phyloP scores from a whole-genome alignment of 64 coral and sea anemone genomes.

The Exaiptasia diaphana region DNA sequence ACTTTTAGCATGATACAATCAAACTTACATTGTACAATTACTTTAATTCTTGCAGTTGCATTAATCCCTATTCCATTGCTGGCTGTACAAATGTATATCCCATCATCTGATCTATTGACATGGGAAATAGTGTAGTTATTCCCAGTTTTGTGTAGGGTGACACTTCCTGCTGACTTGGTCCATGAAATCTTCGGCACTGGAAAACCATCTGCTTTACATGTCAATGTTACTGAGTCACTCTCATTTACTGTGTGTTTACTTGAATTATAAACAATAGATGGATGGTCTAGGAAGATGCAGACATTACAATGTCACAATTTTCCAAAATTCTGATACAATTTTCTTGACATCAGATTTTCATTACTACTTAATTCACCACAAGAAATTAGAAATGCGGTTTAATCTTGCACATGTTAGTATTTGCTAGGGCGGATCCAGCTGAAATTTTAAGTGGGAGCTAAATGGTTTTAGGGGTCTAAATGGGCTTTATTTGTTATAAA shows the following conservation, averaged over 20 bases:
- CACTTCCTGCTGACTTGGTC: not conserved
- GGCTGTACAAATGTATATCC: slow-evolving; percentile 34
- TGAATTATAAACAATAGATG: slow-evolving; percentile 3
- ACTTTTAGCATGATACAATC: no score
- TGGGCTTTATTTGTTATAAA: no score
- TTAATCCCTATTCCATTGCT: slow-evolving; percentile 28
- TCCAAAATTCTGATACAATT: no score
- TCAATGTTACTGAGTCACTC: not conserved
- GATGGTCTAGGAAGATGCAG: no score
- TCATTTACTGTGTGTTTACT: not conserved
- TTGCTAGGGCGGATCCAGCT: no score
- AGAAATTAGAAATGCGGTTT: no score
- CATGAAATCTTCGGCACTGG: slow-evolving; percentile 15
- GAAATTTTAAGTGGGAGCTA: no score
- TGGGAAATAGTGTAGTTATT: not conserved
- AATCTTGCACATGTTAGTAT: no score
- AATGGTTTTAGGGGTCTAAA: no score
- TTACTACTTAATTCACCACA: no score
- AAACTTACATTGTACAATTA: slow-evolving; percentile 35
- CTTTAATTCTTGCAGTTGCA: not conserved
- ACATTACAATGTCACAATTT: no score
- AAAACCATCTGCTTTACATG: slow-evolving; percentile 7
- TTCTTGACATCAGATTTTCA: no score
- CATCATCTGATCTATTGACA: not conserved
- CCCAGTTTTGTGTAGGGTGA: not conserved